These are phyloP conservation scores for Caenorhabditis macrosperma DNA, from an alignment of 2,888 invertebrate genomes.

Conservation along the genomic window DNA sequence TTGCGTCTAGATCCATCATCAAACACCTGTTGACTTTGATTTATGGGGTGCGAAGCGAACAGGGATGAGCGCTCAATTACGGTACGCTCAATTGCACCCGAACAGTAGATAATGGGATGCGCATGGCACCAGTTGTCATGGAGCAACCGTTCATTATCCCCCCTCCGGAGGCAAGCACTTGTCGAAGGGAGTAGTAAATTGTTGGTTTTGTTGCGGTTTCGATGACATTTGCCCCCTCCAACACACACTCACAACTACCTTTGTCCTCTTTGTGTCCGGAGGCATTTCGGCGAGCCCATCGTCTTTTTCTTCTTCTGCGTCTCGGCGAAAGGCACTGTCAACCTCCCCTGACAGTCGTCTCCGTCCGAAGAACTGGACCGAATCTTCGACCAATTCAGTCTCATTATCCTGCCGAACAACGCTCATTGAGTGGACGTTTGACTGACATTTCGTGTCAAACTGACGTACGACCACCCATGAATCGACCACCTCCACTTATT, in stretches of 20 bases:
- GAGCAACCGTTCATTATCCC: constrained; percentile 8
- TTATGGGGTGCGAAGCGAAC: constrained; percentile 38
- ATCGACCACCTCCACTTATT: constrained; percentile 27
- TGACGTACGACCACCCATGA: constrained; percentile 53
- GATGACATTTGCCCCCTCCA: neutral
- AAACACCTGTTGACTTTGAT: constrained; percentile 34
- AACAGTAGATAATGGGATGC: constrained; percentile 44
- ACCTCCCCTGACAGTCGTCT: neutral
- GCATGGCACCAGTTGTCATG: constrained; percentile 41
- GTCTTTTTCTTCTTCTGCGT: no score
- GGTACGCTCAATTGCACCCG: constrained; percentile 50
- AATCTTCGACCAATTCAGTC: constrained; percentile 14
- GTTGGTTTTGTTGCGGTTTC: constrained; percentile 28
- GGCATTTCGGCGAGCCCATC: neutral
- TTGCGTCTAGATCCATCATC: no score
- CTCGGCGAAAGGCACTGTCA: neutral
- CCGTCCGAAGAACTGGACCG: constrained; percentile 9
- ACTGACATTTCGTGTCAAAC: constrained; percentile 59
- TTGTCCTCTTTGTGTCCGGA: constrained; percentile 1
- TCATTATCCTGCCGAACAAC: constrained; percentile 44
- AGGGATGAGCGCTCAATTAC: constrained; percentile 27
- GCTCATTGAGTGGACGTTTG: constrained; percentile 57
- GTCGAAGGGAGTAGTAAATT: constrained; percentile 14
- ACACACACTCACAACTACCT: constrained; percentile 13
- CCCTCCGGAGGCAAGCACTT: neutral